Base-by-base conservation (phyloP, 2,797 vertebrate genomes). In the Hemibagrus guttatus region DNA sequence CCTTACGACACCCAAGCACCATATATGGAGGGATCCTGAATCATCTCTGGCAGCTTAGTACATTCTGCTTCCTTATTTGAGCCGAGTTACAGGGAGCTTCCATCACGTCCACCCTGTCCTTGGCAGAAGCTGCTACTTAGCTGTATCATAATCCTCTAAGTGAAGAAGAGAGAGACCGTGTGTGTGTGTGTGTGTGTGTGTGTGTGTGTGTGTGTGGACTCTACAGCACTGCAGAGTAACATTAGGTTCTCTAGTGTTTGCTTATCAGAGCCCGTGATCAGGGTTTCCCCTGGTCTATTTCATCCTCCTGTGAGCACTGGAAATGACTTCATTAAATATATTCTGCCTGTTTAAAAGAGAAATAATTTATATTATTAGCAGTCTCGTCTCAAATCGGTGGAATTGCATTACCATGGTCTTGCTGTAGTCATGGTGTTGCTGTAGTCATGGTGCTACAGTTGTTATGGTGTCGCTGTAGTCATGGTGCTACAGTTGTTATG, bases 41-140 rank as follows among this genome's bases (percentile, higher is more conserved):
- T 84, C 66, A 56, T 74, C 26, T 63, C 13, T 69, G 86, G 39
- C 72, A 46, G 64, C 42, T 9, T 74, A 1, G 46, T 39, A 59
- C 56, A 58, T 58, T 82, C 78, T 76, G 71, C 52, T 81, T 63
- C 82, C 79, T 79, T 83, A 83, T 78, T 85, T 84, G 71, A 79
- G 71, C 68, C 6, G 49, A 82, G 63, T 68, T 66, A 23, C 49
- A 52, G 59, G 79, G 21, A 82, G 80, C 8, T 23, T 85, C 63
- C 39, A n/a, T 76, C 58, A n/a, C 58, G 42, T 81, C 58, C 58
- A 54, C 72, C 72, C 59, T 83, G 49, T 84, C 69, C 61, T 46
- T 87, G 54, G 56, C 31, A 78, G 54, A 83, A 66, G 54, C 69
- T 80, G 54, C 63, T 69, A 81, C 83, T 83, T 46, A 59, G 63